Base-by-base conservation (phyloP, 2,113 vertebrate genomes). In the Dicentrarchus labrax region DNA sequence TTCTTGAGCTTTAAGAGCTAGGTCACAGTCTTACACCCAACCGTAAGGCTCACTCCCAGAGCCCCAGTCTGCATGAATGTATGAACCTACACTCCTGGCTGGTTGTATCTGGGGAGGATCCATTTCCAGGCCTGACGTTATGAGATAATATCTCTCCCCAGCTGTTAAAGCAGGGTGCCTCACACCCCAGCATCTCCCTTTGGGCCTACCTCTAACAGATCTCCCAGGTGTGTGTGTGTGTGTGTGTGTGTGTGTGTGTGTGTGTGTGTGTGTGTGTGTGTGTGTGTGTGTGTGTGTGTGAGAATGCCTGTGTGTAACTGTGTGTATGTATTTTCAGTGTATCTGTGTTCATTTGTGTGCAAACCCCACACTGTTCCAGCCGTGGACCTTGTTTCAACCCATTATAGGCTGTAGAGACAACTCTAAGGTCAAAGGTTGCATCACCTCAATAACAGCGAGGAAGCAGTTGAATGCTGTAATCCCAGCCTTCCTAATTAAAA, bases 161-260 rank as follows among this genome's bases (percentile, higher is more conserved):
- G 92, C 93, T 94, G 93, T 94, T 93, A 91, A 94, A 95, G 93
- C 92, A 94, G 83, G 78, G 90, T 87, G 81, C 93, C 93, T 92
- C 91, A 88, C 90, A 91, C 88, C 86, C 81, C 69, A 79, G 75
- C 84, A 82, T 89, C 90, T 91, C 92, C 80, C 88, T 79, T 80
- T 76, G 78, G 91, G 82, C 83, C 81, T 69, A 56, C 76, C 72
- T 91, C 72, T 76, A 90, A 80, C 74, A 77, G 82, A 82, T 78
- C 50, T 64, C 80, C 69, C 30, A 83, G 65, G 74, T 88, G 72
- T 80, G 80, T 76, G 68, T 72, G 73, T 54, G 57, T 66, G 59
- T 77, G 47, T 50, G 59, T 48, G 60, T 22, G 30, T 41, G 47
- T 65, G n/a, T 66, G 19, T 64, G 30, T 56, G 47, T 61, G 38